These are phyloP conservation scores for Sus cebifrons DNA, from an alignment of 2,797 vertebrate genomes.

Conservation along the genomic window DNA sequence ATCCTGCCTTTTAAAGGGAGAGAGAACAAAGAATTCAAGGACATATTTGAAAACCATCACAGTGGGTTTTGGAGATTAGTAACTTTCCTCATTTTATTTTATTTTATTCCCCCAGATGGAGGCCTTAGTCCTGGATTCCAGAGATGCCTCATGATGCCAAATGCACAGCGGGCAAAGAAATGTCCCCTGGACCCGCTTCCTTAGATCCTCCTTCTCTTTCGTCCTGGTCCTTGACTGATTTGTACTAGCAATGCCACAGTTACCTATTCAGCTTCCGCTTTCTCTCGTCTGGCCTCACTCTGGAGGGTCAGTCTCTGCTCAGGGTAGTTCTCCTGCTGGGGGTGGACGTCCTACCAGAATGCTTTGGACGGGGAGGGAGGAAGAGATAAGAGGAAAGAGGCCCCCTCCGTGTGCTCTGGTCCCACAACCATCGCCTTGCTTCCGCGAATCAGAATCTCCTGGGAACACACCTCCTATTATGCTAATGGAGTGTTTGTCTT, in stretches of 20 bases:
- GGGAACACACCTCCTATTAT: neutral
- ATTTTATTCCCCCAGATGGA: neutral
- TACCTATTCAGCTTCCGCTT: neutral
- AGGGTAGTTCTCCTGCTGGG: neutral
- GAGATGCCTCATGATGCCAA: neutral
- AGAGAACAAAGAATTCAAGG: neutral
- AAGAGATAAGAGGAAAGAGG: neutral
- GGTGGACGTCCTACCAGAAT: neutral
- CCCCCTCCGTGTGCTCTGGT: neutral
- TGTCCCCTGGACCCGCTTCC: neutral
- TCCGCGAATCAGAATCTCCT: neutral
- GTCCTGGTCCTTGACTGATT: neutral
- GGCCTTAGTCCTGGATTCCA: neutral
- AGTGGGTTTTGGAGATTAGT: neutral
- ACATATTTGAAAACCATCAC: neutral
- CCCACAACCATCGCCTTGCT: neutral
- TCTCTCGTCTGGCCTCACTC: neutral
- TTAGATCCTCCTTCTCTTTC: neutral
- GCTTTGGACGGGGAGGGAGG: neutral
- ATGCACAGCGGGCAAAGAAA: neutral
- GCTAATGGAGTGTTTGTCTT: slow-evolving; percentile 58
- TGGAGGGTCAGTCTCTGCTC: neutral
- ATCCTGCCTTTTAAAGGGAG: neutral
- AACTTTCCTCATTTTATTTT: neutral
- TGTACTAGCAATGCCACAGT: neutral